A percentile compares a stretch with the other conserved stretches of the same genome.
These are phyloP conservation scores for Baryphthengus martii DNA, from an alignment of 2,113 vertebrate genomes.

Conservation along the genomic window DNA sequence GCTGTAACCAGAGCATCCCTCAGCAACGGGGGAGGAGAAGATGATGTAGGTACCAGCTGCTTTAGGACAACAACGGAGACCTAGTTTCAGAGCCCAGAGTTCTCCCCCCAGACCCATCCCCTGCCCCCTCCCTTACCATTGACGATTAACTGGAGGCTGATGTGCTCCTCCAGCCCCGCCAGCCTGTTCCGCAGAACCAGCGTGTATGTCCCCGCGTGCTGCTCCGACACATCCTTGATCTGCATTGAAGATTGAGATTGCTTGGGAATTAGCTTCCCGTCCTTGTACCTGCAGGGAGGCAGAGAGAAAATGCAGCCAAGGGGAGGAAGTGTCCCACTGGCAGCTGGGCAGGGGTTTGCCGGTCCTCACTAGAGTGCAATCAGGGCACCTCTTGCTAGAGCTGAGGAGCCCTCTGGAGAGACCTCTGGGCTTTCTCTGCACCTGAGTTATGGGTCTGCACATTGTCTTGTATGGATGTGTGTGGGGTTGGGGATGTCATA, in stretches of 20 bases:
- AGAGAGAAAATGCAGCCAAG: conserved; percentile 51
- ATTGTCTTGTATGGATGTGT: background rate
- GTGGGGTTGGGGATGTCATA: background rate
- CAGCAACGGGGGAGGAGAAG: background rate
- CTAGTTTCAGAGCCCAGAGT: rapidly evolving
- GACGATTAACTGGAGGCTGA: conserved; percentile 86
- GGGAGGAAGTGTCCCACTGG: conserved; percentile 39
- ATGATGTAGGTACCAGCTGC: background rate
- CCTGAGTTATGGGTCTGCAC: rapidly evolving
- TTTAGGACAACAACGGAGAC: background rate
- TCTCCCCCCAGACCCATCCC: background rate
- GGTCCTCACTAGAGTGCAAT: background rate
- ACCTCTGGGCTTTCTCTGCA: background rate
- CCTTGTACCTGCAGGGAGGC: conserved; percentile 85
- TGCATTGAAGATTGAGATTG: conserved; percentile 85
- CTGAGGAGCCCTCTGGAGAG: background rate
- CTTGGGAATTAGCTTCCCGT: conserved; percentile 82
- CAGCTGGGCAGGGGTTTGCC: background rate
- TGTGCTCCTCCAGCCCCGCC: conserved; percentile 78
- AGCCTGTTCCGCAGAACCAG: conserved; percentile 82
- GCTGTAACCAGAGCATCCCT: background rate
- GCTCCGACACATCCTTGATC: conserved; percentile 88
- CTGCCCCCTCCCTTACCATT: conserved; percentile 79
- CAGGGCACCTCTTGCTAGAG: background rate
- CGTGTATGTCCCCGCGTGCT: conserved; percentile 84